A percentile compares a stretch with the other conserved stretches of the same genome.
Evolutionary conservation across 2,797 vertebrate genomes (phyloP).

Genomic region (Heteromormyrus szaboi): DNA sequence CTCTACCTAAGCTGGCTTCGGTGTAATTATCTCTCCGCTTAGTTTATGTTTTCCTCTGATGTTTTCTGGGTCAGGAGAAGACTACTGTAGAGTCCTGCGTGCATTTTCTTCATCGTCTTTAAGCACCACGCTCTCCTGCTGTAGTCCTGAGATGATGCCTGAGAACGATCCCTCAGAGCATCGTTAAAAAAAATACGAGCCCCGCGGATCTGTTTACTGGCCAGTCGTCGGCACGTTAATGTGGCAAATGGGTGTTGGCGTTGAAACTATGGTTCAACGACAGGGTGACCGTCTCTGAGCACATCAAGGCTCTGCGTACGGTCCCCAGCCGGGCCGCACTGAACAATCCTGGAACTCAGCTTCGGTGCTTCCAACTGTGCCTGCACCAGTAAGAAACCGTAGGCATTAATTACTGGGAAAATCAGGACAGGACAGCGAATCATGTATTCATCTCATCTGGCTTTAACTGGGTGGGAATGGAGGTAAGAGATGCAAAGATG

Average conservation of each 20-base stretch:
- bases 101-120: neutral
- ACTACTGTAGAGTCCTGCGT: neutral
- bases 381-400: neutral
- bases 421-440: neutral
- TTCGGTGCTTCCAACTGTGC: neutral
- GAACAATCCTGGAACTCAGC: neutral
- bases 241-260: neutral
- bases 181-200: neutral
- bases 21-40: neutral
- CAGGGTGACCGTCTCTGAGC: neutral
- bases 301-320: neutral
- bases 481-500: neutral
- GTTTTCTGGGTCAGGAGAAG: neutral
- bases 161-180: neutral
- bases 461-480: neutral
- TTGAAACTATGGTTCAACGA: neutral
- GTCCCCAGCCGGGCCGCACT: no score
- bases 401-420: neutral
- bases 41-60: neutral
- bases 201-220: neutral
- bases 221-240: neutral
- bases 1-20: neutral
- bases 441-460: neutral
- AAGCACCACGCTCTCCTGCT: neutral
- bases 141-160: neutral